Evolutionary conservation across 2,113 vertebrate genomes (phyloP), one percentile per base, ranked within the genome.

Genomic region (Polypterus bichir): DNA sequence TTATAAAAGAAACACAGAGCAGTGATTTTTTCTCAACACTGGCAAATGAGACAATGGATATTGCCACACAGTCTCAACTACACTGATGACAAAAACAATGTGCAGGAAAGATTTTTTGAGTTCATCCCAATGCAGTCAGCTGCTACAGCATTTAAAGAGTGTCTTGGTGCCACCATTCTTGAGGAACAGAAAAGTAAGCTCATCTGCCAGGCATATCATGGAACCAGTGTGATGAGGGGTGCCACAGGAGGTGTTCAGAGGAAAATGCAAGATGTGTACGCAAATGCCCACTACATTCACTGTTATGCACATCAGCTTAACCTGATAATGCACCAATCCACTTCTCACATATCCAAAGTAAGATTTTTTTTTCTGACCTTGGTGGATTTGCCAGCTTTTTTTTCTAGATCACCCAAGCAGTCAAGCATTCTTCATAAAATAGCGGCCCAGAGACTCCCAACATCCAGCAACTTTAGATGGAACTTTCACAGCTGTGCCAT

Each of bases 151-250:
- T 62, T 67, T 47, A 62, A 61, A 51, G 65, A 65, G 11, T 49
- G 56, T 47, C 56, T 70, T 46, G 56, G 49, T 49, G 46, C 48
- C 44, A 62, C 67, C 49, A 54, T 70, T 61, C 62, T 62, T 51
- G 53, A 59, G 59, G 59, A 70, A 59, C 54, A 55, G 60, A 66
- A 57, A 49, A 57, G 57, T 48, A 66, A 69, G 8, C 56, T 66
- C 10, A 69, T 69, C 54, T 66, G 54, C 54, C 64, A 68, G 59
- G 60, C 59, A 54, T 64, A 68, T 59, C 58, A 70, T 64, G 65
- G 65, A 47, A 62, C 62, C 49, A 70, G 54, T 3, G 59, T 70
- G 59, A 64, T 64, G 65, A 60, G 54, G n/a, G 65, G 61, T 54
- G 49, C 68, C 57, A 58, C 49, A 53, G 51, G 27, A 46, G 57